Conservation (phyloP, 2,888 invertebrate species). For the Luffia ferchaultella region DNA sequence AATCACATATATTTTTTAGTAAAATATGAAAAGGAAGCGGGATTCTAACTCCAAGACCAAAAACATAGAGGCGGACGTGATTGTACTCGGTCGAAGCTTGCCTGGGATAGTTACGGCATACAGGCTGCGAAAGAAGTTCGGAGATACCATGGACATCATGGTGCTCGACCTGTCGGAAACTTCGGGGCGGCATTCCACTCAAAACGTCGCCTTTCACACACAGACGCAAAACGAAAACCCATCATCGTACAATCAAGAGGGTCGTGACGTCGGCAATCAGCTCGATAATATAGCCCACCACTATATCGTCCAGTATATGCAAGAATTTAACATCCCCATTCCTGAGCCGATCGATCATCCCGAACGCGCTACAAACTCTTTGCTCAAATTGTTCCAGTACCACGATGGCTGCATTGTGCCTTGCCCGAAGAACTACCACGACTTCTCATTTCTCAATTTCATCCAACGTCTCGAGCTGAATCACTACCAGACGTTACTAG, state of each 20-base stretch:
- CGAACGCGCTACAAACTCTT: conserved; percentile 15
- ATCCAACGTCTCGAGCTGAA: conserved; percentile 46
- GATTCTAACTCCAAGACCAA: too few species aligned
- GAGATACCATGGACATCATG: conserved; percentile 44
- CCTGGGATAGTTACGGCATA: conserved; percentile 53
- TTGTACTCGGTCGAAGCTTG: conserved; percentile 48
- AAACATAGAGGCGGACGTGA: conserved; percentile 42
- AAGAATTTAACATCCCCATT: conserved; percentile 37
- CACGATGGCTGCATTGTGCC: conserved; percentile 32
- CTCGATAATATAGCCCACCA: conserved; percentile 28
- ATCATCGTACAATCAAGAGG: conserved; percentile 6
- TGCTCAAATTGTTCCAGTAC: conserved; percentile 43
- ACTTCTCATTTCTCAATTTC: conserved; percentile 38
- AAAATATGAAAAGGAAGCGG: too few species aligned
- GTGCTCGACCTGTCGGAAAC: conserved; percentile 34
- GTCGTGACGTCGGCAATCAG: not conserved
- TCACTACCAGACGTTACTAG: conserved; percentile 41
- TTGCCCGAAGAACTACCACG: conserved; percentile 32
- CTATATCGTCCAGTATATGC: conserved; percentile 33
- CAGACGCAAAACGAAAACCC: conserved; percentile 15
- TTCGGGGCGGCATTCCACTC: conserved; percentile 21
- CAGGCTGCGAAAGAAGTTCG: conserved; percentile 47
- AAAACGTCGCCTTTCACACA: conserved; percentile 36
- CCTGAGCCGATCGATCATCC: conserved; percentile 36
- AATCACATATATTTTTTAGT: too few species aligned